Base-by-base conservation (phyloP, 1,140 invertebrate genomes). In the Vollenhovia emeryi region DNA sequence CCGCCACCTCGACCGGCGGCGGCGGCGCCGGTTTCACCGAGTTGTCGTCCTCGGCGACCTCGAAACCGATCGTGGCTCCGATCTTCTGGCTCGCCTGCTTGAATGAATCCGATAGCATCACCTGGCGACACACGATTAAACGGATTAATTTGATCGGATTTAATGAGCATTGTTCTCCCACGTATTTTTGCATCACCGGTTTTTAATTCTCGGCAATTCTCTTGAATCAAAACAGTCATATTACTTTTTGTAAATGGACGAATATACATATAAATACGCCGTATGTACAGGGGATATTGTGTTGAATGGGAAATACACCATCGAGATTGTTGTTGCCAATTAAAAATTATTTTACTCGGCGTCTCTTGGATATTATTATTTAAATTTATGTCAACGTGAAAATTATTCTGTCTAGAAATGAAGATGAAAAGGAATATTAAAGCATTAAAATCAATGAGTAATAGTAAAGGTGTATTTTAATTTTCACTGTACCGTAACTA, bases 11-110 rank as follows among this genome's bases (percentile, higher is more conserved):
- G 1, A 94, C 88, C 5, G 92, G 78, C 0, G 91, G 91, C 1
- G 92, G 92, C 1, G 79, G 52, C 11, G 86, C 85, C 33, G 93
- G 86, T 84, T 93, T 92, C 7, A 93, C 68, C 2, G 92, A 93
- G 74, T 96, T 96, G 89, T 97, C 97, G 84, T 97, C 96, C 85
- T 97, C 96, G 5, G 96, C 95, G 3, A 98, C 95, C 84, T 96
- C 96, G 27, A 98, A 95, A 45, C 98, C 98, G 74, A 98, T 98
- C 24, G 97, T 97, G n/a, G 97, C 97, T 4, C 97, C 97, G 45
- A 98, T 96, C 92, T 98, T 98, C 36, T 97, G 96, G 91, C 97
- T 98, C 1, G 98, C 98, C 87, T 97, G 96, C 90, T 97, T 96
- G 91, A 98, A 98, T 1, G 97, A 98, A 92, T 98, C 97, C 21